Evolutionary conservation across 2,888 invertebrate species (phyloP).

Genomic region (Nomada fabriciana): DNA sequence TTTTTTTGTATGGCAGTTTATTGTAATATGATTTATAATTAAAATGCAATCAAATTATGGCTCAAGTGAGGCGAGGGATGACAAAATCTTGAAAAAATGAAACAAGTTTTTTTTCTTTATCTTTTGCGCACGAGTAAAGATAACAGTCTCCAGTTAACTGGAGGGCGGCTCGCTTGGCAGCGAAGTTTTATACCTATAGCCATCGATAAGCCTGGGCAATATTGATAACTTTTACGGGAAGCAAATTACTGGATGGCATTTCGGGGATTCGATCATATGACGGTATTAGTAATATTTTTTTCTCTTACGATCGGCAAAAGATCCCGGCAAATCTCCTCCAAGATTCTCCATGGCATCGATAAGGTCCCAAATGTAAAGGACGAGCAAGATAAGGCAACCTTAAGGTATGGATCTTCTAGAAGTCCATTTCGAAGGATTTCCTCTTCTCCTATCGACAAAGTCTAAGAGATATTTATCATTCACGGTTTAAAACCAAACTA

Average conservation of each 20-base stretch:
- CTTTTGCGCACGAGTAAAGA: conserved; percentile 59
- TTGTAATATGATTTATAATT: neutral
- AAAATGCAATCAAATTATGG: conserved; percentile 21
- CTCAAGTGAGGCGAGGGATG: neutral
- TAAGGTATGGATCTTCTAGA: conserved; percentile 33
- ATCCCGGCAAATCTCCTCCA: conserved; percentile 34
- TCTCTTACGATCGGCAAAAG: conserved; percentile 13
- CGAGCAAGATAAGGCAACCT: conserved; percentile 38
- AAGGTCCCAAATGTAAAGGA: conserved; percentile 51
- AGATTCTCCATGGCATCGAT: conserved; percentile 43
- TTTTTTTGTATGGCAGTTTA: too few species aligned
- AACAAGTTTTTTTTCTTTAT: conserved; percentile 59
- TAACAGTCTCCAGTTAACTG: conserved; percentile 55
- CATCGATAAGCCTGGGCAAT: conserved; percentile 64
- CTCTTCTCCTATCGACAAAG: conserved; percentile 21
- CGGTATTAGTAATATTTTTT: conserved; percentile 50
- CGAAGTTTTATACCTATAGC: conserved; percentile 51
- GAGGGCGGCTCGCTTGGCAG: conserved; percentile 13
- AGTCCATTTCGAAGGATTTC: conserved; percentile 45
- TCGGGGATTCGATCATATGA: conserved; percentile 34
- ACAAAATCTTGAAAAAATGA: conserved; percentile 42
- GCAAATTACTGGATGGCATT: conserved; percentile 57
- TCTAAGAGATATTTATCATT: conserved; percentile 28
- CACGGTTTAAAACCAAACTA: neutral
- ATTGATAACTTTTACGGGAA: conserved; percentile 65